Evolutionary conservation across 2,888 invertebrate species (phyloP).

Genomic region (Caenorhabditis uteleia): DNA sequence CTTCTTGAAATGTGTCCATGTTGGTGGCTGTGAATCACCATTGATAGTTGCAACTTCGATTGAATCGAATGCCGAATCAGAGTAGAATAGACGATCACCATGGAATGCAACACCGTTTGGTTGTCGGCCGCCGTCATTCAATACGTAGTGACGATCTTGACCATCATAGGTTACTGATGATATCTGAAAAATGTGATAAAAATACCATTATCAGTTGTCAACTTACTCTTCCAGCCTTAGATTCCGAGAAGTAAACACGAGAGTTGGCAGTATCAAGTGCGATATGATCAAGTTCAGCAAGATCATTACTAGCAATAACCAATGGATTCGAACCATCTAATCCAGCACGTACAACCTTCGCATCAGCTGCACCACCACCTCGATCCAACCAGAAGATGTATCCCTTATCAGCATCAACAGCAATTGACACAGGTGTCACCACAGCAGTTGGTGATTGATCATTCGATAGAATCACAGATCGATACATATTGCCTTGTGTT

Average conservation of each 20-base stretch:
- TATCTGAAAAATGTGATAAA: constrained; percentile 52
- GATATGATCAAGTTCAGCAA: constrained; percentile 77
- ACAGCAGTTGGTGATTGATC: constrained; percentile 82
- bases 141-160: constrained; percentile 66
- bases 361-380: constrained; percentile 76
- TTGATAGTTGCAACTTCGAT: constrained; percentile 63
- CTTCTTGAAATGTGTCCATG: constrained; percentile 79
- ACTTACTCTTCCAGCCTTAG: constrained; percentile 71
- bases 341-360: constrained; percentile 79
- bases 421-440: constrained; percentile 85
- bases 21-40: constrained; percentile 61
- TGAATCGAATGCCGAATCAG: constrained; percentile 84
- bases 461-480: constrained; percentile 86
- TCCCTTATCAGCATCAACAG: constrained; percentile 90
- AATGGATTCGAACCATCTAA: constrained; percentile 83
- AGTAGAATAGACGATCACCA: constrained; percentile 73
- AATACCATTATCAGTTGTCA: too few species aligned
- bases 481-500: constrained; percentile 74
- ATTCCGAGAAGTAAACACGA: constrained; percentile 83
- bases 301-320: constrained; percentile 71
- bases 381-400: constrained; percentile 95
- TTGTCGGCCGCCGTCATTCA: constrained; percentile 66
- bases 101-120: constrained; percentile 67
- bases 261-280: constrained; percentile 79
- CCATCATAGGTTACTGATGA: constrained; percentile 68